Conservation (phyloP, 1,140 invertebrate genomes). For the Bombus difficillimus region DNA sequence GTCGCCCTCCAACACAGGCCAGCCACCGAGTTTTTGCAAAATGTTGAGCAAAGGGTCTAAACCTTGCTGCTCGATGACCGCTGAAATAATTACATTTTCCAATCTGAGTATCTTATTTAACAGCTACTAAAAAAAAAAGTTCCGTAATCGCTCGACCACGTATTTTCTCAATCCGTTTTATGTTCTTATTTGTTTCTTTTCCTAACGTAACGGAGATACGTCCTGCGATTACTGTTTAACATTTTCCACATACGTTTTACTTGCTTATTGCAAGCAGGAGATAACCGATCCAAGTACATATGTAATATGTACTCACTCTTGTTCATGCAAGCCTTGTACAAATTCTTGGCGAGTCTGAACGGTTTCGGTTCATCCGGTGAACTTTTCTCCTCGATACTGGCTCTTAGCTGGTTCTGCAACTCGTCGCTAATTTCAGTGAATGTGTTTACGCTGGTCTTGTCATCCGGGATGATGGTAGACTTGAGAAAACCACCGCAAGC, state of each 20-base stretch:
- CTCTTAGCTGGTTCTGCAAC: conserved; percentile 90
- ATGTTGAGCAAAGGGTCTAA: conserved; percentile 88
- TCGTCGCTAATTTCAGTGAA: conserved; percentile 92
- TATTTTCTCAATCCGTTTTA: too few species aligned
- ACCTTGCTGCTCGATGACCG: conserved; percentile 89
- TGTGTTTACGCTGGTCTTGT: conserved; percentile 89
- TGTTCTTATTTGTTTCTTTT: rapidly evolving
- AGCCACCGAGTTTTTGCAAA: conserved; percentile 91
- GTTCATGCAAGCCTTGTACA: conserved; percentile 94
- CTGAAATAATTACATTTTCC: conserved; percentile 76
- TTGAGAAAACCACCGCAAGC: conserved; percentile 83
- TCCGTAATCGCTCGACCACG: too few species aligned
- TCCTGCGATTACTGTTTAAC: too few species aligned
- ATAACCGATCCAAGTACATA: too few species aligned
- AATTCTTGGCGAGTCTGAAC: conserved; percentile 89
- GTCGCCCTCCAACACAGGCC: conserved; percentile 93
- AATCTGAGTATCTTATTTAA: too few species aligned
- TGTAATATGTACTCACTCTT: conserved; percentile 86
- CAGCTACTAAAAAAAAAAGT: too few species aligned
- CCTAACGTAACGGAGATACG: too few species aligned
- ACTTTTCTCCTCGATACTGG: conserved; percentile 88
- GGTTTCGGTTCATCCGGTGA: conserved; percentile 87
- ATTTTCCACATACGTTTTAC: too few species aligned
- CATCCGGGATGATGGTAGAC: conserved; percentile 84
- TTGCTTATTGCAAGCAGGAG: too few species aligned